A percentile compares a stretch with the other conserved stretches of the same genome.
Conservation (phyloP, 2,888 invertebrate genomes). For the Temnothorax ravouxi region DNA sequence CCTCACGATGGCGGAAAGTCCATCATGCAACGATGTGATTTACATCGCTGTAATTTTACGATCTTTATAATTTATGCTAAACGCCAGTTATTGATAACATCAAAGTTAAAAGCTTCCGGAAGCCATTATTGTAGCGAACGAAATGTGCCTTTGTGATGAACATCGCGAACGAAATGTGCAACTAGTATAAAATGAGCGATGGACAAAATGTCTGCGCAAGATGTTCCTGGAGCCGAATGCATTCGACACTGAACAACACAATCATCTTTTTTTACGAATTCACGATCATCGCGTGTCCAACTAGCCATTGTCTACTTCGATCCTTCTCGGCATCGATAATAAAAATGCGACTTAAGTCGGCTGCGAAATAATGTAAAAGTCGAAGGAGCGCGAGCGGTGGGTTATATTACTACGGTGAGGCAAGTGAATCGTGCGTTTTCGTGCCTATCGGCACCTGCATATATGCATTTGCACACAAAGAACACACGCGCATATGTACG, state of each 20-base stretch:
- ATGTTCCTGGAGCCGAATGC: neutral
- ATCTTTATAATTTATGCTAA: slow-evolving; percentile 23
- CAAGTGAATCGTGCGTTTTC: slow-evolving; percentile 16
- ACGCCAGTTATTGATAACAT: slow-evolving; percentile 26
- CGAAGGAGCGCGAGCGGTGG: neutral
- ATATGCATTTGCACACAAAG: neutral
- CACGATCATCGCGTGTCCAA: slow-evolving; percentile 32
- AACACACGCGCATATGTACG: neutral
- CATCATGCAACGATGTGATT: neutral
- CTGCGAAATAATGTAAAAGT: slow-evolving; percentile 64
- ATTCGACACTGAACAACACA: neutral
- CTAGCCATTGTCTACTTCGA: slow-evolving; percentile 37
- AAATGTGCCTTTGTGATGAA: neutral
- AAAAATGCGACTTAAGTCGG: slow-evolving; percentile 27
- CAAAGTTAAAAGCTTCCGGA: slow-evolving; percentile 23
- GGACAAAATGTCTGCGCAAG: neutral
- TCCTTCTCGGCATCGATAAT: slow-evolving; percentile 48
- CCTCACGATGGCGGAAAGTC: neutral
- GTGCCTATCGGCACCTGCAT: slow-evolving; percentile 8
- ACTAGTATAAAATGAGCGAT: neutral
- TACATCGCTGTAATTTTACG: neutral
- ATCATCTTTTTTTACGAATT: neutral
- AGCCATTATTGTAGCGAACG: neutral
- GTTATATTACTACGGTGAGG: neutral
- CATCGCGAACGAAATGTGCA: slow-evolving; percentile 2